Evolutionary conservation across 2,888 invertebrate species (phyloP), one percentile per base, ranked within the genome.

Genomic region (Aproaerema taeniolella): DNA sequence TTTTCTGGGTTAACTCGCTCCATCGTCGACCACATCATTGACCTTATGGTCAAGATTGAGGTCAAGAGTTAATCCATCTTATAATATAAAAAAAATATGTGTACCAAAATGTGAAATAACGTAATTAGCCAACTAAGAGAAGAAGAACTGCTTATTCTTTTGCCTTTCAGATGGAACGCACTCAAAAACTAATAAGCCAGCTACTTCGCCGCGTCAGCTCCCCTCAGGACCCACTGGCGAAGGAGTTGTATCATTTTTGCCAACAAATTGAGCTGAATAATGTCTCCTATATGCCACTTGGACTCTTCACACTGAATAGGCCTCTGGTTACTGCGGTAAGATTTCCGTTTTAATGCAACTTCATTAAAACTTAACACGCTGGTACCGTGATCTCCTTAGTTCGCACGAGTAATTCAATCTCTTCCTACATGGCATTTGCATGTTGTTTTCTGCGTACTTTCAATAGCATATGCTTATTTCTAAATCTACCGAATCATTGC

Each of bases 281-380:
- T 1, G 39, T 36, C 5, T 10, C 35, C 2, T 43, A 14, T 29
- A 31, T 37, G 4, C 39, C 43, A 11, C 13, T 43, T 2, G 29
- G n/a, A 29, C 17, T 43, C 2, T 37, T 11, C 30, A 38, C 40
- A 5, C 28, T 45, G 4, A 31, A 31, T 7, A 10, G 45, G 32
- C 34, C 40, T 3, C 31, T 40, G n/a, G 38, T 45, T 10, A 32
- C 40, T 13, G 34, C 42, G 35, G 45, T 45, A 40, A 31, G 29
- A n/a, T n/a, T n/a, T n/a, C n/a, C n/a, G n/a, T n/a, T 33, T 16
- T 10, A 15, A 14, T 13, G 6, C 12, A 11, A 4, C 1, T 20
- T 32, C 4, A 17, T n/a, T n/a, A 10, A 4, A 28, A 20, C 5
- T 8, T 20, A 20, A 8, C 20, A 4, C 8, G 5, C n/a, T n/a